Evolutionary conservation across 37 sponge, comb jelly and placozoan species (phyloP).

Genomic region (Hexactinellida sp.): DNA sequence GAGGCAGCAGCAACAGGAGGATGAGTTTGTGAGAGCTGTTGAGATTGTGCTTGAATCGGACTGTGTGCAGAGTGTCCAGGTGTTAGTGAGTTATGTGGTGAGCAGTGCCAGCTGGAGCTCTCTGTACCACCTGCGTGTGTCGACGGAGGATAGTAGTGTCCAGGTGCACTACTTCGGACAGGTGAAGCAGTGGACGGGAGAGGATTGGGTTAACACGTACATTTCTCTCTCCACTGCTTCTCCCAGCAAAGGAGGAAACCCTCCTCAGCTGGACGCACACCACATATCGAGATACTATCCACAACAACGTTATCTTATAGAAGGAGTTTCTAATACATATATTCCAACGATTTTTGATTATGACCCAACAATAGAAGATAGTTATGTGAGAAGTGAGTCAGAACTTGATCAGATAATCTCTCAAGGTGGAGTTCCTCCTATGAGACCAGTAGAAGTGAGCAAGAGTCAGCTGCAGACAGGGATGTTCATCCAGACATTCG

Average conservation of each 20-base stretch:
- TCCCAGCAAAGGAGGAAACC: not conserved
- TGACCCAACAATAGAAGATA: not conserved
- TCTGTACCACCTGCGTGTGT: not conserved
- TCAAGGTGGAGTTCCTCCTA: not conserved
- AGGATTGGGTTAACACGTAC: not conserved
- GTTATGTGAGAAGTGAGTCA: not conserved
- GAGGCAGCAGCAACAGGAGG: not conserved
- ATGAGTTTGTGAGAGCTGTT: not conserved
- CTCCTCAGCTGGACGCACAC: not conserved
- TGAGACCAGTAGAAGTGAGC: not conserved
- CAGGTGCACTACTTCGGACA: not conserved
- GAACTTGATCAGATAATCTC: not conserved
- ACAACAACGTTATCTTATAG: not conserved
- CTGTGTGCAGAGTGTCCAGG: not conserved
- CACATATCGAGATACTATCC: not conserved
- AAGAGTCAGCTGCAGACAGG: not conserved
- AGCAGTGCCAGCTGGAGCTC: not conserved
- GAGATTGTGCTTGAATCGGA: not conserved
- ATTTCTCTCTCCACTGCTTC: not conserved
- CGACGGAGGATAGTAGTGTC: not conserved
- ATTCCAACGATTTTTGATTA: not conserved
- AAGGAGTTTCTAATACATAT: no score
- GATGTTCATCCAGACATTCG: not conserved
- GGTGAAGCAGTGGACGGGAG: not conserved
- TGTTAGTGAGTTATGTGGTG: not conserved